Base-by-base conservation (phyloP, 2,797 vertebrate species). In the Smutsia temminckii region DNA sequence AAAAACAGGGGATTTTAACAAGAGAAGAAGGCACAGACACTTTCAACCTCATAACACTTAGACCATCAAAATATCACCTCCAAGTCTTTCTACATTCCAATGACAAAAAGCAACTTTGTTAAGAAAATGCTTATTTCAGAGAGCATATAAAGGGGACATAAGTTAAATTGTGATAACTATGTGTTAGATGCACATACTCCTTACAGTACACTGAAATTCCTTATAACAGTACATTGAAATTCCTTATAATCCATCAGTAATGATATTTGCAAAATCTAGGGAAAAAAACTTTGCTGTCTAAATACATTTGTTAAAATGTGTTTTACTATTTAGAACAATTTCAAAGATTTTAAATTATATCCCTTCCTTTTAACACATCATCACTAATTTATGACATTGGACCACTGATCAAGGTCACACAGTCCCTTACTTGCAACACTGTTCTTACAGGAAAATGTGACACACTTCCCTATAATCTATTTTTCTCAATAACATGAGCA, bases 261-360 rank as follows among this genome's bases (percentile, higher is more conserved):
- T 46, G 46, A 46, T 94, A 95, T 21, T n/a, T 83, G n/a, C 21
- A 59, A 72, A 42, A 89, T 37, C 94, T 88, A 46, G 40, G 11
- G 53, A 40, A 85, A 64, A 61, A 14, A 61, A 2, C 6, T 81
- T 75, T 77, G 29, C 40, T 79, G 4, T 88, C 92, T 77, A 88
- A 95, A 63, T 17, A 17, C 1, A 57, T 14, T 74, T 53, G 75
- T 42, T 90, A 69, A 84, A 80, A 37, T 63, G 21, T 46, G 5
- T 92, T 85, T 91, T 57, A n/a, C 5, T 94, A 37, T 80, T 91
- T 81, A 29, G 81, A 96, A 61, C 74, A 53, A 57, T 90, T 77
- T 64, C 20, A 78, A 93, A 86, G 20, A 85, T 63, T 69, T 91
- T 61, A 74, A 81, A 68, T 78, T 29, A 16, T 27, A 64, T 83